phyloP scores from a whole-genome alignment of 2,888 invertebrate genomes.

The Melanchra persicariae region DNA sequence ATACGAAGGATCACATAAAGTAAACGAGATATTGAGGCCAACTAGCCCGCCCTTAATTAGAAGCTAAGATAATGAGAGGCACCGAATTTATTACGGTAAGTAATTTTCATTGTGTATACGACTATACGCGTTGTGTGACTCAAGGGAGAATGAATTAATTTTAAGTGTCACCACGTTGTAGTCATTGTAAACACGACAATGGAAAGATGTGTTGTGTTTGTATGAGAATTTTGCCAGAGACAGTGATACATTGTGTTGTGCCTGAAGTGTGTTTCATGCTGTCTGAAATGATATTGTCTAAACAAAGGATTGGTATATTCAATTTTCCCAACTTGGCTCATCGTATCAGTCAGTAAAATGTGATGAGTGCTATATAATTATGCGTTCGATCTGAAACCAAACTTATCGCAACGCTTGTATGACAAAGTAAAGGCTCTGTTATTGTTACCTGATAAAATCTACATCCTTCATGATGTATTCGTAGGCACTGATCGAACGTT shows the following conservation, averaged over 20 bases:
- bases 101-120: constrained; percentile 41
- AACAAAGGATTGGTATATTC: not conserved
- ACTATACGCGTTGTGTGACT: constrained; percentile 28
- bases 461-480: not conserved
- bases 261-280: not conserved
- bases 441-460: not conserved
- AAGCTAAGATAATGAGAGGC: constrained; percentile 40
- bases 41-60: constrained; percentile 37
- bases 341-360: not conserved
- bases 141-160: constrained; percentile 35
- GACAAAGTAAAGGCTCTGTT: not conserved
- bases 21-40: constrained; percentile 22
- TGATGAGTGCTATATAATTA: not conserved
- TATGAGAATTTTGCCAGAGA: not conserved
- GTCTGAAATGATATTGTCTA: not conserved
- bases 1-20: constrained; percentile 31
- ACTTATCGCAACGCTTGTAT: not conserved
- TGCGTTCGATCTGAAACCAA: not conserved
- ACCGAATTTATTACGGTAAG: constrained; percentile 44
- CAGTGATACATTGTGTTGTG: not conserved
- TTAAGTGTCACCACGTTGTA: constrained; percentile 15
- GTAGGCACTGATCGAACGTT: not conserved
- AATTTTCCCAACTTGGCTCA: not conserved
- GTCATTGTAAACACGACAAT: constrained; percentile 11
- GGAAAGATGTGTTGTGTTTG: constrained; percentile 3